phyloP scores from a whole-genome alignment of 2,888 invertebrate genomes.

The Orthosia gracilis region DNA sequence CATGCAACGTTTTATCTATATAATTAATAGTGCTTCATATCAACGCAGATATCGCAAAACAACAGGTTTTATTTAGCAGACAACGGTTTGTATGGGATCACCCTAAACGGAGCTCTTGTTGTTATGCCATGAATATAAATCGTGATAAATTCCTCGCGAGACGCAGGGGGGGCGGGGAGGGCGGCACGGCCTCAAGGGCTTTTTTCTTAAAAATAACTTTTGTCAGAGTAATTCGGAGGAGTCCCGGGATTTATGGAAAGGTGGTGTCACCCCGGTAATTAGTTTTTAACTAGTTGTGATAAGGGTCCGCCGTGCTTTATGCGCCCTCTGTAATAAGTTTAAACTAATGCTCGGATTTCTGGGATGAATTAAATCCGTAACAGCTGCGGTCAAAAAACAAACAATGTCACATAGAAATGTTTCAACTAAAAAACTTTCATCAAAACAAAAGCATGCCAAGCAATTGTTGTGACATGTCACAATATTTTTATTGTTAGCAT shows the following conservation, averaged over 20 bases:
- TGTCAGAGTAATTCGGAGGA: slow-evolving; percentile 90
- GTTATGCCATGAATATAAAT: slow-evolving; percentile 92
- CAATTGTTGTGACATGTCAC: slow-evolving; percentile 84
- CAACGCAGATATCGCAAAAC: slow-evolving; percentile 63
- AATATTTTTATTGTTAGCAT: slow-evolving; percentile 88
- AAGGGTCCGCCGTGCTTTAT: slow-evolving; percentile 89
- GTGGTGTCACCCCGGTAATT: slow-evolving; percentile 91
- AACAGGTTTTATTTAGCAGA: slow-evolving; percentile 83
- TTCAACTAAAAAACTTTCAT: slow-evolving; percentile 71
- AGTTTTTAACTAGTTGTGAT: slow-evolving; percentile 92
- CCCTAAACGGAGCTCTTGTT: slow-evolving; percentile 89
- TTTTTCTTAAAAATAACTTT: slow-evolving; percentile 92
- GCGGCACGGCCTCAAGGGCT: slow-evolving; percentile 87
- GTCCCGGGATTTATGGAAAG: slow-evolving; percentile 89
- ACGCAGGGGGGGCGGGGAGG: slow-evolving; percentile 74
- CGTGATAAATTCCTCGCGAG: slow-evolving; percentile 91
- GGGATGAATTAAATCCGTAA: slow-evolving; percentile 72
- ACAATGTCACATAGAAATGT: slow-evolving; percentile 52
- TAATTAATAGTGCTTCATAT: slow-evolving; percentile 33
- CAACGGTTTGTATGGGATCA: slow-evolving; percentile 87
- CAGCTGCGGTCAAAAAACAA: slow-evolving; percentile 70
- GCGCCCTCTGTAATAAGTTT: slow-evolving; percentile 84
- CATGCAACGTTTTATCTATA: slow-evolving; percentile 37
- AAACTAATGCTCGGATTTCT: slow-evolving; percentile 77
- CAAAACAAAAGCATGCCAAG: slow-evolving; percentile 77